Evolutionary conservation across 2,888 invertebrate species (phyloP), one percentile per base, ranked within the genome.

Genomic region (Villa cingulata): DNA sequence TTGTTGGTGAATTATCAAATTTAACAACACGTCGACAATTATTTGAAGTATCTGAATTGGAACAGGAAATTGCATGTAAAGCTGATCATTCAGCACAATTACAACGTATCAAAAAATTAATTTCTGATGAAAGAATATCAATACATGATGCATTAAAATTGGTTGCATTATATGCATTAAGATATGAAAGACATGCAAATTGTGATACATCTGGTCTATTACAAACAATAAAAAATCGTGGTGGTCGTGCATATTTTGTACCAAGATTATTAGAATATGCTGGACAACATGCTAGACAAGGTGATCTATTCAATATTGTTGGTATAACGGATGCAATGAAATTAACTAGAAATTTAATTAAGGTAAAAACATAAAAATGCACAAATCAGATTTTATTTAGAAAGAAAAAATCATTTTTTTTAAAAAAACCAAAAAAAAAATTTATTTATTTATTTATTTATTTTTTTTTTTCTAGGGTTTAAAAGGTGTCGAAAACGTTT

Each of bases 401-500:
- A n/a, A n/a, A n/a, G n/a, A 4, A 34, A 34, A 34, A 34, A 15
- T 34, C 4, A 7, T 34, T 34, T 3, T 7, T 15, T 18, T 9
- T 36, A 32, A 9, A 23, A 23, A 23, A 23, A 23, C 23, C 7
- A 6, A 23, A 6, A 6, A 23, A 6, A 6, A 7, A 23, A 29
- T 36, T 41, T 16, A n/a, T n/a, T n/a, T n/a, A n/a, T n/a, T n/a
- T n/a, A n/a, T n/a, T n/a, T n/a, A n/a, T n/a, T n/a, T n/a, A n/a
- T n/a, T n/a, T n/a, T n/a, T n/a, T n/a, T n/a, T n/a, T n/a, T n/a
- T n/a, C n/a, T 61, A 80, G 75, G 89, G 88, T 17, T 72, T 92
- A 18, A 88, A 86, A 70, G 98, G 96, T 2, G 96, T 98, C 0
- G 98, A 99, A 65, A 99, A 99, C 70, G 90, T 99, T 52, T 99